Evolutionary conservation across 2,113 vertebrate species (phyloP).

Genomic region (Pelvicachromis taeniatus): DNA sequence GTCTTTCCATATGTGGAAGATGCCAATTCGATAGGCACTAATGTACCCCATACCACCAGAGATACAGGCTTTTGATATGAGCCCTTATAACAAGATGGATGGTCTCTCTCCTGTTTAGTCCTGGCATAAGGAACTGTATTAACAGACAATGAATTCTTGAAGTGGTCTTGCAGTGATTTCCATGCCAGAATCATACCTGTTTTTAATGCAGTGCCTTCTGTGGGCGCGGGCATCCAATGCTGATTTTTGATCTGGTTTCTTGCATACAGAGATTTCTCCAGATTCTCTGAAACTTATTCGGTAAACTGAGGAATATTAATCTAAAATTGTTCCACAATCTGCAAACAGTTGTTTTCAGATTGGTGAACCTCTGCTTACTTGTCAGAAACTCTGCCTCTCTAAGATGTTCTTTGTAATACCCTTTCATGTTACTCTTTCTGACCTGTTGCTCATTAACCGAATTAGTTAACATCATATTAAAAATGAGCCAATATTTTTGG

Average conservation of each 20-base stretch:
- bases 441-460: neutral
- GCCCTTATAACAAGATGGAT: neutral
- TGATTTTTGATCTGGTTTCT: neutral
- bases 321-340: neutral
- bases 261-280: neutral
- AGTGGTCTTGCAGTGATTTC: neutral
- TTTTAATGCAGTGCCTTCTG: neutral
- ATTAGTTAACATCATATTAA: neutral
- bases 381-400: neutral
- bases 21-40: neutral
- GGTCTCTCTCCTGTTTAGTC: neutral
- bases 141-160: neutral
- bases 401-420: neutral
- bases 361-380: no score
- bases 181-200: neutral
- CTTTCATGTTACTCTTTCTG: neutral
- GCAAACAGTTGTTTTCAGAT: neutral
- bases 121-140: neutral
- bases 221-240: neutral
- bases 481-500: neutral
- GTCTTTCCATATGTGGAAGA: neutral
- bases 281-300: neutral
- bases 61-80: neutral
- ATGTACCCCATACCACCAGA: neutral
- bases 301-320: neutral